Conservation (phyloP, 2,888 invertebrate species). For the Metopia argyrocephala region DNA sequence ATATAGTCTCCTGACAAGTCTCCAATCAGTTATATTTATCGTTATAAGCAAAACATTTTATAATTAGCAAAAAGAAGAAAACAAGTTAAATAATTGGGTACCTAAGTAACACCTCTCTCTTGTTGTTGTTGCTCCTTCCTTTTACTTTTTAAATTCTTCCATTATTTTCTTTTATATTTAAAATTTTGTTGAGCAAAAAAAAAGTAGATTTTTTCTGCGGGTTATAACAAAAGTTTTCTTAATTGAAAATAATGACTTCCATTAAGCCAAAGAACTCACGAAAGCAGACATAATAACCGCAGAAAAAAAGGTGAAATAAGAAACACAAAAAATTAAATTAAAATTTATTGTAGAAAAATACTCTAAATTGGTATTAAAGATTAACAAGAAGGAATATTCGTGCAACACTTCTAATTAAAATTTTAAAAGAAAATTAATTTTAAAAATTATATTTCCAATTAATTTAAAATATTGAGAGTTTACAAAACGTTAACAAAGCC, state of each 20-base stretch:
- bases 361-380: background rate
- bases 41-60: too few relatives aligned
- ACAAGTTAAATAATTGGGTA: too few relatives aligned
- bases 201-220: background rate
- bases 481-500: too few relatives aligned
- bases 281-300: slow-evolving; percentile 37
- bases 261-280: slow-evolving; percentile 43
- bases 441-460: background rate
- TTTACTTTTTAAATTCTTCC: too few relatives aligned
- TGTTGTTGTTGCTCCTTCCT: too few relatives aligned
- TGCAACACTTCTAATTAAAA: background rate
- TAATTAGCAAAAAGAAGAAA: too few relatives aligned
- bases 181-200: too few relatives aligned
- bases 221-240: slow-evolving; percentile 57
- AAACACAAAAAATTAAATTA: slow-evolving; percentile 13
- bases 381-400: background rate
- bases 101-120: too few relatives aligned
- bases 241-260: slow-evolving; percentile 64
- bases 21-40: too few relatives aligned
- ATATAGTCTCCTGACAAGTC: too few relatives aligned
- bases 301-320: background rate
- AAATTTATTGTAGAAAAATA: slow-evolving; percentile 46
- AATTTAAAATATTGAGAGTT: too few relatives aligned
- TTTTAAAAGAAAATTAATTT: background rate
- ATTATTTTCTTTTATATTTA: too few relatives aligned